These are phyloP conservation scores for Hyppa rectilinea DNA, from an alignment of 2,888 invertebrate genomes.

Conservation along the genomic window DNA sequence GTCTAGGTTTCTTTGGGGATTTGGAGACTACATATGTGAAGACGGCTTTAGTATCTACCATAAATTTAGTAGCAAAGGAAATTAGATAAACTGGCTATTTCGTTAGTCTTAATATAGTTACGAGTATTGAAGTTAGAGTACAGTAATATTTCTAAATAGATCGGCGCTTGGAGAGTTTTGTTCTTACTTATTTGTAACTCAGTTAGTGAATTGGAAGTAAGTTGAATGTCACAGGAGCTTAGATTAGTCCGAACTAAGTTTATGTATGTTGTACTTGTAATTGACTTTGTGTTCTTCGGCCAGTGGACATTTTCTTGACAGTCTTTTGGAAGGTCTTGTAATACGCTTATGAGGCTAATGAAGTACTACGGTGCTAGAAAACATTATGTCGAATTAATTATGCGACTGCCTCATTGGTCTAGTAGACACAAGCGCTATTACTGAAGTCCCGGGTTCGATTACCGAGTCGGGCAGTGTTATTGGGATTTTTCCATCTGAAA, in stretches of 20 bases:
- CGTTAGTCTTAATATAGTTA: slow-evolving; percentile 59
- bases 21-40: slow-evolving; percentile 53
- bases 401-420: too few relatives aligned
- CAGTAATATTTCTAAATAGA: slow-evolving; percentile 56
- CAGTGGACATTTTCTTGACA: not conserved
- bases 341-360: too few relatives aligned
- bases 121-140: slow-evolving; percentile 51
- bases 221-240: slow-evolving; percentile 39
- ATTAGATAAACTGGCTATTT: slow-evolving; percentile 66
- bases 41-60: slow-evolving; percentile 63
- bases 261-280: slow-evolving; percentile 21
- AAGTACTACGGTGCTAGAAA: not conserved
- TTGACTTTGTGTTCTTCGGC: slow-evolving; percentile 24
- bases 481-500: too few relatives aligned
- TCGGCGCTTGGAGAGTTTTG: slow-evolving; percentile 45
- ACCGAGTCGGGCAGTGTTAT: too few relatives aligned
- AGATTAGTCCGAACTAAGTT: slow-evolving; percentile 36
- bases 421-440: too few relatives aligned
- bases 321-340: not conserved
- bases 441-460: too few relatives aligned
- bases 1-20: slow-evolving; percentile 35
- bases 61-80: slow-evolving; percentile 65
- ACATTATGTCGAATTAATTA: not conserved
- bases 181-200: slow-evolving; percentile 32
- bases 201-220: slow-evolving; percentile 40